Conservation (phyloP, 1,140 invertebrate species). For the Myzus persicae region DNA sequence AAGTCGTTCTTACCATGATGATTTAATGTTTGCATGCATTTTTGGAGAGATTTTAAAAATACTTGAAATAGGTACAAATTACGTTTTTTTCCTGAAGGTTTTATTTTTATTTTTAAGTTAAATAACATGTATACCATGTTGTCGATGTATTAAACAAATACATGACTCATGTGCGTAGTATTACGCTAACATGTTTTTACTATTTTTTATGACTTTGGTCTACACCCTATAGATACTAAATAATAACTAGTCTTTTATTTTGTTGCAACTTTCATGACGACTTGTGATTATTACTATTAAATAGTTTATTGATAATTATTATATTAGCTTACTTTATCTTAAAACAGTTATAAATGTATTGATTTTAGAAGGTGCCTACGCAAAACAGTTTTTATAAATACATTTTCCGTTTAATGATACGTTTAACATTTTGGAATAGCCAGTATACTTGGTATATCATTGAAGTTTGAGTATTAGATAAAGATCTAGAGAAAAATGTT, state of each 20-base stretch:
- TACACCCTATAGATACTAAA: neutral
- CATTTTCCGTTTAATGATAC: neutral
- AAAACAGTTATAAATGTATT: neutral
- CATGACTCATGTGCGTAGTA: conserved; percentile 5
- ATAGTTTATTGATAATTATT: neutral
- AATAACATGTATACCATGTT: neutral
- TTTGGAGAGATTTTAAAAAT: neutral
- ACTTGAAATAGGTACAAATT: neutral
- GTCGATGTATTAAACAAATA: conserved; percentile 6
- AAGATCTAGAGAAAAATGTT: neutral
- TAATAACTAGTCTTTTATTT: neutral
- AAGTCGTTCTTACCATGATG: neutral
- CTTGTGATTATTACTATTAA: neutral
- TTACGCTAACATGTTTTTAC: neutral
- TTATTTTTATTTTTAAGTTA: neutral
- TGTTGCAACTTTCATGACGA: neutral
- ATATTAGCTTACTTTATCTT: neutral
- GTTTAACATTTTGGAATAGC: neutral
- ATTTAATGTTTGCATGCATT: neutral
- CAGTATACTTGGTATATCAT: neutral
- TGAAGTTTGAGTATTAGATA: neutral
- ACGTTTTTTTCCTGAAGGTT: neutral
- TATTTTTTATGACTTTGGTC: neutral
- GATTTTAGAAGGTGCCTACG: neutral
- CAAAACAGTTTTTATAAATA: neutral